Evolutionary conservation across 2,113 vertebrate genomes (phyloP).

Genomic region (Melanocharis versteri): DNA sequence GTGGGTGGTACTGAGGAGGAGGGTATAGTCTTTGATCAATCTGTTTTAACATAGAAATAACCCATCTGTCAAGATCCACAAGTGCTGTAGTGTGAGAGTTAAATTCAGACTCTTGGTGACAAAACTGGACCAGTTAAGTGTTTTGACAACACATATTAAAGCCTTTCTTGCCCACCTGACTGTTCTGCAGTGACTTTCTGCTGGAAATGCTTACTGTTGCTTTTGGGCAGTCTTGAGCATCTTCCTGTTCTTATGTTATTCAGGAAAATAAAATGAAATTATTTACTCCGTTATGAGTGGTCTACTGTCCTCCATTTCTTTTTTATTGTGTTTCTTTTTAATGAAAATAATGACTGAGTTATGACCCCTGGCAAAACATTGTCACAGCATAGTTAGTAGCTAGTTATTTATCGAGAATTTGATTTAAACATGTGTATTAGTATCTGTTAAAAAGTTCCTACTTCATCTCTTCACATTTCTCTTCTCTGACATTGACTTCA

Average conservation of each 20-base stretch:
- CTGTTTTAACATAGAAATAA: neutral
- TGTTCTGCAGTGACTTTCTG: neutral
- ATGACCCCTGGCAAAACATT: neutral
- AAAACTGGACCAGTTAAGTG: neutral
- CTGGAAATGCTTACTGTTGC: neutral
- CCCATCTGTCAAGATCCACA: neutral
- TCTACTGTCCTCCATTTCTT: neutral
- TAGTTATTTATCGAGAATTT: neutral
- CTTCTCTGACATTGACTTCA: neutral
- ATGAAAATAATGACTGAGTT: neutral
- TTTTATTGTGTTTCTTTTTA: neutral
- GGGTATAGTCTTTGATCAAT: neutral
- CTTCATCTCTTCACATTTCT: neutral
- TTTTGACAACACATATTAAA: neutral
- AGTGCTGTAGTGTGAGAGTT: neutral
- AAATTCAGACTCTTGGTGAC: neutral
- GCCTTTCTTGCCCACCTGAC: neutral
- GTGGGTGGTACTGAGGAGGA: neutral
- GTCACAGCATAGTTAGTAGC: neutral
- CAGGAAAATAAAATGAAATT: neutral
- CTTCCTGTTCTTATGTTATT: neutral
- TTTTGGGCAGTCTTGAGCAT: neutral
- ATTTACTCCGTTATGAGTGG: neutral
- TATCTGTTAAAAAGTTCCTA: neutral
- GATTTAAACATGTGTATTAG: neutral